Evolutionary conservation across 2,113 vertebrate genomes (phyloP).

Genomic region (Pholis gunnellus): DNA sequence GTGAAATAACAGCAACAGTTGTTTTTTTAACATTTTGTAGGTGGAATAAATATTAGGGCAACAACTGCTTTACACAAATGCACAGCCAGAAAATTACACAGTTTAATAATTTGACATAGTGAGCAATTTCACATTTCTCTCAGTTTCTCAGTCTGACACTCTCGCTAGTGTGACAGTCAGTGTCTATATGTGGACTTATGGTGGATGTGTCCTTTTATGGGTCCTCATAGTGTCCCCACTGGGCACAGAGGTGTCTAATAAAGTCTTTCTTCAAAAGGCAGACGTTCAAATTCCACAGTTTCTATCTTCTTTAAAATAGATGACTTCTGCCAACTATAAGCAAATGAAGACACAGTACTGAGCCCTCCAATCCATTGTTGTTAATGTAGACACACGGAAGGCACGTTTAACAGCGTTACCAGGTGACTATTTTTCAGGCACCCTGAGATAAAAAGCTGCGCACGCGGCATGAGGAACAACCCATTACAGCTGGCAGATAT

Average conservation of each 20-base stretch:
- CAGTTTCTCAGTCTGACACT: too few species aligned
- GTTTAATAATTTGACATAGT: neutral
- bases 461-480: too few species aligned
- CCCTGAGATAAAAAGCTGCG: too few species aligned
- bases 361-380: too few species aligned
- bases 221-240: too few species aligned
- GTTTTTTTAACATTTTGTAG: neutral
- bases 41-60: neutral
- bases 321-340: neutral
- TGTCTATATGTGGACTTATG: too few species aligned
- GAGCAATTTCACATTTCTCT: neutral
- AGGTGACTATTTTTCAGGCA: too few species aligned
- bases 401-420: too few species aligned
- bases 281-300: neutral
- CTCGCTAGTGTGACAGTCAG: too few species aligned
- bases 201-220: too few species aligned
- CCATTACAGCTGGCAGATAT: too few species aligned
- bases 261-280: neutral
- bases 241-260: neutral
- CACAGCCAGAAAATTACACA: neutral
- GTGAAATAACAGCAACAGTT: neutral
- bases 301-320: neutral
- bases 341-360: neutral
- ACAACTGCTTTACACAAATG: neutral
- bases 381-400: too few species aligned